phyloP scores from a whole-genome alignment of 2,888 invertebrate genomes.

The Eutolmus rufibarbis region DNA sequence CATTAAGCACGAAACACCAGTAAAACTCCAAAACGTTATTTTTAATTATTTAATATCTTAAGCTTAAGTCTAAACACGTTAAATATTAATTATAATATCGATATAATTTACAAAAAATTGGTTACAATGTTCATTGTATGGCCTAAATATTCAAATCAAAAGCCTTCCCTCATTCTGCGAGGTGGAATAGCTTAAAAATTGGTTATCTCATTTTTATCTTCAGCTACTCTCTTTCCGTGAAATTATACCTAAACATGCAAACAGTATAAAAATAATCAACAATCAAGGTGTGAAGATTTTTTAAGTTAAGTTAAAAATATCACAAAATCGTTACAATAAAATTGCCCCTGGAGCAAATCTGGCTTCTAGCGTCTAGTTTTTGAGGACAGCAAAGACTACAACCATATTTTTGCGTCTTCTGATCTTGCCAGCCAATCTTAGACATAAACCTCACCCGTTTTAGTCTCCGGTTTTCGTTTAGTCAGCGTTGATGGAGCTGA shows the following conservation, averaged over 20 bases:
- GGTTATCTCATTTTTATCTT: background rate
- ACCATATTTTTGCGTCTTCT: background rate
- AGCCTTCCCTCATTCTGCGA: background rate
- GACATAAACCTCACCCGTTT: constrained; percentile 62
- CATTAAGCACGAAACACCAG: no score
- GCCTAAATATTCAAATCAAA: background rate
- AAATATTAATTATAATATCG: background rate
- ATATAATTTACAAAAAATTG: background rate
- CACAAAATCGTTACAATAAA: constrained; percentile 29
- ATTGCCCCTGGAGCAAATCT: background rate
- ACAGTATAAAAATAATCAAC: constrained; percentile 32
- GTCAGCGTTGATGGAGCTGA: constrained; percentile 61
- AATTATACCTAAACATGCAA: background rate
- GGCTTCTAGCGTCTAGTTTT: background rate
- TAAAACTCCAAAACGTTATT: background rate
- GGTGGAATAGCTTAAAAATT: no score
- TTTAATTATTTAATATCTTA: background rate
- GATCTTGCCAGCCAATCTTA: constrained; percentile 45
- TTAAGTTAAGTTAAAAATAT: constrained; percentile 29
- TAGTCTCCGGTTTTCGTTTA: constrained; percentile 58
- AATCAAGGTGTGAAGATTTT: constrained; percentile 22
- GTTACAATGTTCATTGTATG: background rate
- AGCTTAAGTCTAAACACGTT: background rate
- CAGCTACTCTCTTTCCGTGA: background rate
- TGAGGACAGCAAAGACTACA: background rate